Evolutionary conservation across 2,113 vertebrate species (phyloP), one percentile per base, ranked within the genome.

Genomic region (Ptilorrhoa leucosticta): DNA sequence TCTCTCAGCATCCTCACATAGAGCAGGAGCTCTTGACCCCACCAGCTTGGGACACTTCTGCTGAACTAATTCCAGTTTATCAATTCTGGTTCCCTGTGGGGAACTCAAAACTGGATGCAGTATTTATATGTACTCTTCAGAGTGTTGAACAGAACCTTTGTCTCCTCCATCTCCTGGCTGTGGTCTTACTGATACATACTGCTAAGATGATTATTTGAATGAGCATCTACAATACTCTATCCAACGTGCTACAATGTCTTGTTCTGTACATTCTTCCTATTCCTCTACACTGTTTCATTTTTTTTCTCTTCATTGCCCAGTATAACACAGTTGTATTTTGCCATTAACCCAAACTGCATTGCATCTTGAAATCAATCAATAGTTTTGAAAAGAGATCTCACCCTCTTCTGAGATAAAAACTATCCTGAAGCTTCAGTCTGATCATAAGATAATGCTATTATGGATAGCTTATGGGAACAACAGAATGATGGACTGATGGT

Each of bases 61-160:
- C 23, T 76, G n/a, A 68, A 35, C 21, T 50, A 2, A 0, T 77
- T 89, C 9, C 13, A 45, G 15, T 64, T 82, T 45, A 33, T 80
- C 21, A 18, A 18, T 24, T 47, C 20, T 72, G 5, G 5, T 54
- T 6, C 3, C 4, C 0, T 13, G 6, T 2, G 7, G 3, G 24
- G 5, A 19, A 5, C 26, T 44, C 44, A 71, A 53, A 68, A 71
- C 5, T 58, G 8, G 16, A 70, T 53, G 21, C 31, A 53, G 3
- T 24, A 31, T 81, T 64, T 60, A 35, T 27, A 54, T 14, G 11
- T 60, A 40, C 7, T 54, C 42, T 63, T 14, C 2, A 26, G 7
- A 61, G 8, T 51, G 15, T 33, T 64, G 33, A 86, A 51, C 3
- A 35, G 60, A 37, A 15, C 2, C 22, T 3, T 4, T 31, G 1